phyloP scores from a whole-genome alignment of 1,140 invertebrate species.

The Nasonia giraulti region DNA sequence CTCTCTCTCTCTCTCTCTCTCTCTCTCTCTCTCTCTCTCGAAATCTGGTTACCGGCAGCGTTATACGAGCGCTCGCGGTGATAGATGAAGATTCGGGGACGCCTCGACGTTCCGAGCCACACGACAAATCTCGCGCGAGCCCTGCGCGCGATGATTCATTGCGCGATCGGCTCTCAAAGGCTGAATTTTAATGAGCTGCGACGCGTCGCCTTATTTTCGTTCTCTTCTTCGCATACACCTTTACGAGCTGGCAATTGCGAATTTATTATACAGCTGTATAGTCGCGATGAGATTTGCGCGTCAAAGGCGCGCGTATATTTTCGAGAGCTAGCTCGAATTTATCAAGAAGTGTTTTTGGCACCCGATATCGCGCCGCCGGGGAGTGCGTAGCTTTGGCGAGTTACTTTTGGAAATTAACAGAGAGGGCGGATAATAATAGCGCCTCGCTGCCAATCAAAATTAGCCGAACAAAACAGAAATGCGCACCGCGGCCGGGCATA shows the following conservation, averaged over 20 bases:
- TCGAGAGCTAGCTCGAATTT: not conserved
- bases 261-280: not conserved
- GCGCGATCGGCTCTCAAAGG: not conserved
- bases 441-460: constrained; percentile 14
- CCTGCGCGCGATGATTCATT: constrained; percentile 23
- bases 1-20: too few relatives aligned
- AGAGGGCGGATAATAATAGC: constrained; percentile 5
- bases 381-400: not conserved
- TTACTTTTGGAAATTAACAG: constrained; percentile 1
- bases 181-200: constrained; percentile 10
- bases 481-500: not conserved
- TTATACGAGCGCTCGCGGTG: constrained; percentile 26
- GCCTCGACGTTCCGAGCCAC: constrained; percentile 37
- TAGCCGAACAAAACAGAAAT: constrained; percentile 15
- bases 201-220: not conserved
- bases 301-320: not conserved
- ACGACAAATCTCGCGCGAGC: constrained; percentile 33
- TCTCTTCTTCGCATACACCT: not conserved
- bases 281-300: too few relatives aligned
- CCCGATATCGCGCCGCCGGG: not conserved
- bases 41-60: constrained; percentile 47
- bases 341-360: not conserved
- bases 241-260: not conserved
- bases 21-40: constrained; percentile 35
- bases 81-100: constrained; percentile 60